These are phyloP conservation scores for Spea hammondii DNA, from an alignment of 2,797 vertebrate species.

Conservation along the genomic window DNA sequence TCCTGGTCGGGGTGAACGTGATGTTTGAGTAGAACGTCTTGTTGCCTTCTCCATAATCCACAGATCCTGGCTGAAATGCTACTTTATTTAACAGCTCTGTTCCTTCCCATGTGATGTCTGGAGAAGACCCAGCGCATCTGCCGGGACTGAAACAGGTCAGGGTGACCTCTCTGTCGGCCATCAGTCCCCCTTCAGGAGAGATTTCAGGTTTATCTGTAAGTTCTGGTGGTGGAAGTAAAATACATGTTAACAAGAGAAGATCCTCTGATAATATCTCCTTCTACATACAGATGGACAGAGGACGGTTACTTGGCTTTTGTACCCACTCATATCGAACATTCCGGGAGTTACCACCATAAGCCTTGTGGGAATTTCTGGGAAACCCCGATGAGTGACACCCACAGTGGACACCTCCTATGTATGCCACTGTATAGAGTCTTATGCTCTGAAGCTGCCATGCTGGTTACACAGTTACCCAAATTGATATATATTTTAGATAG, in stretches of 20 bases:
- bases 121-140: slow-evolving; percentile 3
- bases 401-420: too few relatives aligned
- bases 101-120: background rate
- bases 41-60: background rate
- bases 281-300: too few relatives aligned
- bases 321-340: too few relatives aligned
- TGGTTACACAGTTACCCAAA: too few relatives aligned
- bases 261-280: too few relatives aligned
- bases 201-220: slow-evolving; percentile 27
- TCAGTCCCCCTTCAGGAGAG: background rate
- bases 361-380: too few relatives aligned
- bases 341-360: too few relatives aligned
- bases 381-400: too few relatives aligned
- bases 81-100: accelerated
- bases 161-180: background rate
- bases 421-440: too few relatives aligned
- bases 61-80: background rate
- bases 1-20: slow-evolving; percentile 21
- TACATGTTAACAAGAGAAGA: background rate
- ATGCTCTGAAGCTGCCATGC: too few relatives aligned
- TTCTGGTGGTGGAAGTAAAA: background rate
- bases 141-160: slow-evolving; percentile 22
- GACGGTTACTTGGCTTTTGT: too few relatives aligned
- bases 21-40: slow-evolving; percentile 10
- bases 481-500: too few relatives aligned